These are phyloP conservation scores for Neolamprologus kungweensis DNA, from an alignment of 2,113 vertebrate species.

Conservation along the genomic window DNA sequence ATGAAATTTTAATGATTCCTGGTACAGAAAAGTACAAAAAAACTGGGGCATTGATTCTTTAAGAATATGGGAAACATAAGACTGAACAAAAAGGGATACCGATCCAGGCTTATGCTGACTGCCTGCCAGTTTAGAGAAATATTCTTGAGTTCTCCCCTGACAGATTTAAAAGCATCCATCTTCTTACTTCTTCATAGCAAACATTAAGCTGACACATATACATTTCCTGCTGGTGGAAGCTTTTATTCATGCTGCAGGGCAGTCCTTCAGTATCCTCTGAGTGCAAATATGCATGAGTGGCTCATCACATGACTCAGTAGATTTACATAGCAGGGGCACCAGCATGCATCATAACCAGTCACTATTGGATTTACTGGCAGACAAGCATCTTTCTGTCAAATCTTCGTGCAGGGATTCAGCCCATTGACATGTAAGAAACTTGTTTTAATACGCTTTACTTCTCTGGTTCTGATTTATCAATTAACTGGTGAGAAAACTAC, in stretches of 20 bases:
- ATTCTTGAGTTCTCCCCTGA: background rate
- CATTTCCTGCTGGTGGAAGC: background rate
- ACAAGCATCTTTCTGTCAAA: background rate
- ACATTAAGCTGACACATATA: background rate
- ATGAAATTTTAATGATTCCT: background rate
- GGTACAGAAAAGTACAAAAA: background rate
- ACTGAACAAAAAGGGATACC: background rate
- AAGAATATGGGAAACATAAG: background rate
- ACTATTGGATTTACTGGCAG: background rate
- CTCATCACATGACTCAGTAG: background rate
- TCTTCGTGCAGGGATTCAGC: background rate
- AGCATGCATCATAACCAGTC: background rate
- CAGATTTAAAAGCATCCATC: background rate
- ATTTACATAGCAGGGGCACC: background rate
- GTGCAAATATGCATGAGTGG: background rate
- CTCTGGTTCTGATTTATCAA: background rate
- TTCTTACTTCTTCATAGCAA: background rate
- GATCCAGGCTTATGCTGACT: background rate
- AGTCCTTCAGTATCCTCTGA: background rate
- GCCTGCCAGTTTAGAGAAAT: background rate
- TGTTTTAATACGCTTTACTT: background rate
- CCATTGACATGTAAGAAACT: background rate
- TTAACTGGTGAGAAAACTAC: background rate
- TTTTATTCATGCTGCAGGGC: background rate
- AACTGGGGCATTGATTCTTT: conserved; percentile 1